These are phyloP conservation scores for Thelaira solivaga DNA, from an alignment of 2,888 invertebrate species.

Conservation along the genomic window DNA sequence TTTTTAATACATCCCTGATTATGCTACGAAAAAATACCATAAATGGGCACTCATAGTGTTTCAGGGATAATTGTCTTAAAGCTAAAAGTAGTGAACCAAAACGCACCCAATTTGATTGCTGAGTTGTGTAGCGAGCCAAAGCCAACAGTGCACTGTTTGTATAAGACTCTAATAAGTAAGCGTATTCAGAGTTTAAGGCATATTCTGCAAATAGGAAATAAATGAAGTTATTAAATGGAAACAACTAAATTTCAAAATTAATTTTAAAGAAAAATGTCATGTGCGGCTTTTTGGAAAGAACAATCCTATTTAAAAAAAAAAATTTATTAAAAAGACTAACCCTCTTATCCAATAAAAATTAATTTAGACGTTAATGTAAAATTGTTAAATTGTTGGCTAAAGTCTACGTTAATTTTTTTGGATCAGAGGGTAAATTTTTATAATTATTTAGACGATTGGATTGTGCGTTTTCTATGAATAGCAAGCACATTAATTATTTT, in stretches of 20 bases:
- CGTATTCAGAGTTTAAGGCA: conserved; percentile 69
- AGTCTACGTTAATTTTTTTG: too few relatives aligned
- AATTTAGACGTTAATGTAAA: too few relatives aligned
- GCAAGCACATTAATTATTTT: too few relatives aligned
- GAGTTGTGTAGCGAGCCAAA: conserved; percentile 74
- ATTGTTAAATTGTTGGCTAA: too few relatives aligned
- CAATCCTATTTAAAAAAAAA: too few relatives aligned
- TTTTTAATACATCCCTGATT: conserved; percentile 71
- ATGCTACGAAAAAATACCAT: conserved; percentile 72
- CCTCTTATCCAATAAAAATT: too few relatives aligned
- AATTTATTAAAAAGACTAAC: too few relatives aligned
- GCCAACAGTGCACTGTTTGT: conserved; percentile 73
- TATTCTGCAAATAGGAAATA: conserved; percentile 67
- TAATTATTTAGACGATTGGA: too few relatives aligned
- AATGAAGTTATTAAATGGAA: neutral
- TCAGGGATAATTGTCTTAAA: conserved; percentile 72
- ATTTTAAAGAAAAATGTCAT: too few relatives aligned
- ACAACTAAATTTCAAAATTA: neutral
- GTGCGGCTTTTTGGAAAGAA: too few relatives aligned
- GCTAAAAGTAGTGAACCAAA: conserved; percentile 75
- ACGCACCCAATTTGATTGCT: conserved; percentile 74
- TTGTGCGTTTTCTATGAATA: too few relatives aligned
- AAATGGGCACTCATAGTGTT: conserved; percentile 71
- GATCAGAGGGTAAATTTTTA: too few relatives aligned
- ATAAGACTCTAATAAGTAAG: conserved; percentile 71